These are phyloP conservation scores for Paracentrotus lividus DNA, from an alignment of 53 echinoderm and acorn worm species.

Conservation along the genomic window DNA sequence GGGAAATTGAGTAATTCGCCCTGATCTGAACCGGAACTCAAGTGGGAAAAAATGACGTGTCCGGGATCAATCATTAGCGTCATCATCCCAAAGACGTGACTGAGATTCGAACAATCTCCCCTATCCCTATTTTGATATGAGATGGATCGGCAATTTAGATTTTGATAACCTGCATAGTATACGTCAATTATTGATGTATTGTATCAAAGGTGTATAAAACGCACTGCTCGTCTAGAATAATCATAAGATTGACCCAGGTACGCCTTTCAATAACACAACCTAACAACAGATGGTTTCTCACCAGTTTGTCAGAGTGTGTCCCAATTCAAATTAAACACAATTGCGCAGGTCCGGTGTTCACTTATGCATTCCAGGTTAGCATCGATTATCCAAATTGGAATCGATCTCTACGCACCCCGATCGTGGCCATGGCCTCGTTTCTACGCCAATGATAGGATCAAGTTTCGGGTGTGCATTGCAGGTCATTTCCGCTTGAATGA, in stretches of 20 bases:
- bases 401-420: constrained; percentile 28
- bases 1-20: too few relatives aligned
- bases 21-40: too few relatives aligned
- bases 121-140: too few relatives aligned
- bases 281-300: neutral
- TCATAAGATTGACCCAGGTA: neutral
- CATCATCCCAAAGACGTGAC: too few relatives aligned
- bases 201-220: neutral
- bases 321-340: constrained; percentile 14
- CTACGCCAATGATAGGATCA: neutral
- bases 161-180: neutral
- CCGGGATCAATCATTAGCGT: too few relatives aligned
- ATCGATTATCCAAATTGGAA: constrained; percentile 49
- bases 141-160: neutral
- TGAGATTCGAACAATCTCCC: too few relatives aligned
- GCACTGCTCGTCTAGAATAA: neutral
- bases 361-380: constrained; percentile 22
- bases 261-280: neutral
- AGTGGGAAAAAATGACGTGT: too few relatives aligned
- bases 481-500: constrained; percentile 18
- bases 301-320: neutral
- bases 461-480: constrained; percentile 6
- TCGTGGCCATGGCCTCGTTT: neutral
- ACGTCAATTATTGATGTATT: neutral
- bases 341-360: neutral